Evolutionary conservation across 2,797 vertebrate species (phyloP).

Genomic region (Acestrorhynchus altus): DNA sequence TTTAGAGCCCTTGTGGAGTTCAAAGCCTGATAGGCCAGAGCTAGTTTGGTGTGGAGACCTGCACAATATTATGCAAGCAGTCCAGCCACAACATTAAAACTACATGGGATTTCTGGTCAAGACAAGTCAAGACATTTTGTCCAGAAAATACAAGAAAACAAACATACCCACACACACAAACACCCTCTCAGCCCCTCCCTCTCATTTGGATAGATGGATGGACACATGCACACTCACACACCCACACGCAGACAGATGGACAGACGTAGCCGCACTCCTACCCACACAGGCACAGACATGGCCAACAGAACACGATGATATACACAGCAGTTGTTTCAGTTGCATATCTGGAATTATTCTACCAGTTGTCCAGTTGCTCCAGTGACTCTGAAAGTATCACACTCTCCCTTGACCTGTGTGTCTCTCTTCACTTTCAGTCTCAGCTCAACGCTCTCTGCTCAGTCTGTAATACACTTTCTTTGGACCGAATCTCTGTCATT

Average conservation of each 20-base stretch:
- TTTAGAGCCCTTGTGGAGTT: no score
- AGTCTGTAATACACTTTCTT: slow-evolving; percentile 54
- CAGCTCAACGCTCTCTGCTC: slow-evolving; percentile 48
- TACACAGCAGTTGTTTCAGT: slow-evolving; percentile 2
- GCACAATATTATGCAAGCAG: no score
- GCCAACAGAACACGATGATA: background rate
- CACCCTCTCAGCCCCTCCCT: background rate
- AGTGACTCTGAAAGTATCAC: background rate
- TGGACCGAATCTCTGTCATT: slow-evolving; percentile 54
- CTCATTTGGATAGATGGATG: background rate
- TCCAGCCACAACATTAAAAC: no score
- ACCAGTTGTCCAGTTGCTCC: slow-evolving; percentile 6
- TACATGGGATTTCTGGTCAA: no score
- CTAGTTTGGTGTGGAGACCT: no score
- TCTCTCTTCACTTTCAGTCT: background rate
- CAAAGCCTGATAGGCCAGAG: no score
- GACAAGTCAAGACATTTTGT: background rate
- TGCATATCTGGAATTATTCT: background rate
- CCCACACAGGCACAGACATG: background rate
- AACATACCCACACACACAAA: slow-evolving; percentile 18
- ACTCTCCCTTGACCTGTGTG: background rate
- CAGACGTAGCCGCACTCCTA: background rate
- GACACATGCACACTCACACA: slow-evolving; percentile 19
- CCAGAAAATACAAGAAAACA: background rate
- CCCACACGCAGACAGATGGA: slow-evolving; percentile 35